Evolutionary conservation across 2,113 vertebrate species (phyloP), one percentile per base, ranked within the genome.

Genomic region (Pontoporia blainvillei): DNA sequence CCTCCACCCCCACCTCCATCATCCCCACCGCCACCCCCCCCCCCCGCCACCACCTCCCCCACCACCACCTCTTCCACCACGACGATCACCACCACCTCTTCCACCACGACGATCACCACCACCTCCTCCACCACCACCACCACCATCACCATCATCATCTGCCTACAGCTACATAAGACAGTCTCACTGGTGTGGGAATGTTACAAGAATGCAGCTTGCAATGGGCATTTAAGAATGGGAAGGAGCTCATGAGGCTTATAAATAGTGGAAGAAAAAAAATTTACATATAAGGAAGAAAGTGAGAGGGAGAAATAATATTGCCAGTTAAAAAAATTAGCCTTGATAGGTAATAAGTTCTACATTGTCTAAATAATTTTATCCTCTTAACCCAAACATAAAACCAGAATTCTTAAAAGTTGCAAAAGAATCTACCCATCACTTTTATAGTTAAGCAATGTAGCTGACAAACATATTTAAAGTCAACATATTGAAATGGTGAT

Each of bases 71-170:
- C 41, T 5, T 6, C 41, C 41, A 7, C 8, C 44, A 2, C 8
- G 8, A 9, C 44, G 0, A 8, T 0, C n/a, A 2, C 6, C 11
- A 4, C 14, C 44, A 29, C 1, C 3, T 46, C 0, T 2, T 49
- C 46, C 46, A 23, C 4, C 76, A 81, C 1, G 49, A 31, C 13
- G 18, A 34, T 0, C n/a, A 39, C 4, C n/a, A 5, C 1, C 27
- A 88, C 13, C 17, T 9, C 4, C 36, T 12, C 46, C 11, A 49
- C 12, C 46, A 49, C 46, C 46, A 46, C 3, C n/a, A 23, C 1
- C 15, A 39, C 20, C 44, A 21, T 20, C 21, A 44, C 12, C 21
- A 6, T 3, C 64, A 44, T 31, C 49, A 36, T 23, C 31, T 9
- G 7, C 62, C 20, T 39, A 39, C 11, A 66, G 41, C 27, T 44